Conservation (phyloP, 1,140 invertebrate genomes). For the Oryctes rhinoceros region DNA sequence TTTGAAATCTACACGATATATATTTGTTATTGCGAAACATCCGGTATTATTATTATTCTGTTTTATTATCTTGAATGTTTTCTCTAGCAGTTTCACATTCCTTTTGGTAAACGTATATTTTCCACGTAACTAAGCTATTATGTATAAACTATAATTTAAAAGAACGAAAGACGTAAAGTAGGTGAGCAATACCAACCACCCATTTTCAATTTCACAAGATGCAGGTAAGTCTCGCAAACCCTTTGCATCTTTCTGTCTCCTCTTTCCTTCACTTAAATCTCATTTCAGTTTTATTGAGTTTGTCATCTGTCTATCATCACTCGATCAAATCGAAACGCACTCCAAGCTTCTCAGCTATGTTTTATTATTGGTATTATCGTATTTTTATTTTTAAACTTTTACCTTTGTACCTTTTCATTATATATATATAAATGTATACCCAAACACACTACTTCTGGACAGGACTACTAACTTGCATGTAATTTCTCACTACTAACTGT, state of each 20-base stretch:
- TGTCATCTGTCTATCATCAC: not conserved
- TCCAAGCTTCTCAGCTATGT: conserved; percentile 22
- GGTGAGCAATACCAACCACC: conserved; percentile 5
- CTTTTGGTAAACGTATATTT: not conserved
- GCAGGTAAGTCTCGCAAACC: conserved; percentile 15
- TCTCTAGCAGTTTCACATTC: not conserved
- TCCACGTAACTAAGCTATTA: not conserved
- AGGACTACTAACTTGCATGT: conserved; percentile 45
- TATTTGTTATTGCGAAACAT: no score
- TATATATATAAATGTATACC: conserved; percentile 18
- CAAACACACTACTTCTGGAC: conserved; percentile 44
- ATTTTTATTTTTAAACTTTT: conserved; percentile 17
- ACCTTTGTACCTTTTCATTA: conserved; percentile 25
- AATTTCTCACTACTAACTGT: conserved; percentile 63
- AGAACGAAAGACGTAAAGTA: conserved; percentile 10
- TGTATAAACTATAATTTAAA: conserved; percentile 28
- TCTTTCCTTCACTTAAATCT: not conserved
- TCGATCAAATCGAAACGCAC: not conserved
- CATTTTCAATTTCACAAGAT: not conserved
- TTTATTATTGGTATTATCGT: conserved; percentile 22
- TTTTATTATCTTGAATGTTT: not conserved
- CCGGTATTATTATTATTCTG: no score
- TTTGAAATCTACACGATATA: no score
- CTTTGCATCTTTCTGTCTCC: conserved; percentile 13
- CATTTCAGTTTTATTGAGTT: not conserved